Conservation (phyloP, 2,888 invertebrate species). For the Tholera decimalis region DNA sequence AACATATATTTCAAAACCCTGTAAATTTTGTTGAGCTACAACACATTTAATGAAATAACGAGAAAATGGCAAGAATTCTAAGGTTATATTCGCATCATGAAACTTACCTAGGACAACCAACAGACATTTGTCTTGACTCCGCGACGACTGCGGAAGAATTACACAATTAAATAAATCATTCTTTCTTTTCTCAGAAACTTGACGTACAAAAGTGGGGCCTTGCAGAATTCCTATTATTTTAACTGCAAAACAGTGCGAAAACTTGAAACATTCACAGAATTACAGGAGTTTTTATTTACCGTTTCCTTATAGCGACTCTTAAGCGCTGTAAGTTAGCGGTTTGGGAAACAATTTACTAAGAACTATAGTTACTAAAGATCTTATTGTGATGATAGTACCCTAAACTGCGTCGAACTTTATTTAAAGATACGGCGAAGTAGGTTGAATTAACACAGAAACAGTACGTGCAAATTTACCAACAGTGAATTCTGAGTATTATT, state of each 20-base stretch:
- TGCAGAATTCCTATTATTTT: slow-evolving; percentile 51
- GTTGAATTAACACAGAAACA: no score
- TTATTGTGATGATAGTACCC: slow-evolving; percentile 39
- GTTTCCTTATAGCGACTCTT: slow-evolving; percentile 49
- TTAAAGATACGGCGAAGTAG: no score
- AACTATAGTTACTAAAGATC: slow-evolving; percentile 29
- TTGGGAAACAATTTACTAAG: slow-evolving; percentile 47
- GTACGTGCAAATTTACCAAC: no score
- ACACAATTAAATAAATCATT: slow-evolving; percentile 59
- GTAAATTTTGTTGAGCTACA: no score
- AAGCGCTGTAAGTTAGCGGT: slow-evolving; percentile 47
- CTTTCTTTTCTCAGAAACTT: slow-evolving; percentile 52
- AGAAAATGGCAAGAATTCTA: slow-evolving; percentile 4
- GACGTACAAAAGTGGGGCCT: slow-evolving; percentile 42
- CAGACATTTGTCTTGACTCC: slow-evolving; percentile 43
- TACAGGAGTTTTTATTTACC: slow-evolving; percentile 62
- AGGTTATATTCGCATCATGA: neutral
- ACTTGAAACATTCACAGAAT: slow-evolving; percentile 61
- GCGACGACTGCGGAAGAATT: slow-evolving; percentile 51
- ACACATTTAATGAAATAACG: neutral
- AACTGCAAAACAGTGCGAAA: slow-evolving; percentile 48
- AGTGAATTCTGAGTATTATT: slow-evolving; percentile 13
- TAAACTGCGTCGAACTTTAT: no score
- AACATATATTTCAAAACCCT: no score
- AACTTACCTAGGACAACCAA: slow-evolving; percentile 46